Conservation (phyloP, 2,113 vertebrate genomes). For the Centrocercus urophasianus region DNA sequence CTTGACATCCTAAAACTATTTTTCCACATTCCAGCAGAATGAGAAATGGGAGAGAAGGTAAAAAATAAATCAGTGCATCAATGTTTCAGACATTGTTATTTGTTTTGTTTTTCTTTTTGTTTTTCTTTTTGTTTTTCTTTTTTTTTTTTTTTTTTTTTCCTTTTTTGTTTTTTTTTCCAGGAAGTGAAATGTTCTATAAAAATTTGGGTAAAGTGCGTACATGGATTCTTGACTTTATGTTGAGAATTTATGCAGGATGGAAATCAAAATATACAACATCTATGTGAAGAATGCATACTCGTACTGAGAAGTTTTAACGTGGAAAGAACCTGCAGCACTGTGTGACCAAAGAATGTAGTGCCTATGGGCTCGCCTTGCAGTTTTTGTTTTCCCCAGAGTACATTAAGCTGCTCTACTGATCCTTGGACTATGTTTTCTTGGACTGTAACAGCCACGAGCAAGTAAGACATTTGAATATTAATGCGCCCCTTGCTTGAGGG, state of each 20-base stretch:
- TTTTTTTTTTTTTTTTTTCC: neutral
- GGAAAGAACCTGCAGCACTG: neutral
- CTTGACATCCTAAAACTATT: neutral
- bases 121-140: neutral
- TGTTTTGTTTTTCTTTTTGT: neutral
- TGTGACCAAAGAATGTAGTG: neutral
- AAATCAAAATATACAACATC: constrained; percentile 82
- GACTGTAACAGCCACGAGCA: neutral
- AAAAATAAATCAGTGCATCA: neutral
- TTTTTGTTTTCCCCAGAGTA: neutral
- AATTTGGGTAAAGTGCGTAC: constrained; percentile 62
- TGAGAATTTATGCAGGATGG: constrained; percentile 56
- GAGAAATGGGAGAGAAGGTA: neutral
- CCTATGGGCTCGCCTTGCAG: neutral
- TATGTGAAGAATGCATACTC: constrained; percentile 65
- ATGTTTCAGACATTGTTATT: constrained; percentile 8
- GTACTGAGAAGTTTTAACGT: neutral
- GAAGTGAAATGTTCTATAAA: constrained; percentile 63
- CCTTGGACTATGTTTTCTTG: neutral
- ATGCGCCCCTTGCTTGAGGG: neutral
- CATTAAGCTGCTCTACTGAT: neutral
- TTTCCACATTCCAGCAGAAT: constrained; percentile 3
- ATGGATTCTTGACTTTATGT: constrained; percentile 56
- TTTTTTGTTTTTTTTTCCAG: neutral
- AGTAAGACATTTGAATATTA: neutral